Percentiles rank a stretch among this genome's conserved stretches.
Conservation (phyloP, 2,113 vertebrate genomes). For the Grallaria varia region DNA sequence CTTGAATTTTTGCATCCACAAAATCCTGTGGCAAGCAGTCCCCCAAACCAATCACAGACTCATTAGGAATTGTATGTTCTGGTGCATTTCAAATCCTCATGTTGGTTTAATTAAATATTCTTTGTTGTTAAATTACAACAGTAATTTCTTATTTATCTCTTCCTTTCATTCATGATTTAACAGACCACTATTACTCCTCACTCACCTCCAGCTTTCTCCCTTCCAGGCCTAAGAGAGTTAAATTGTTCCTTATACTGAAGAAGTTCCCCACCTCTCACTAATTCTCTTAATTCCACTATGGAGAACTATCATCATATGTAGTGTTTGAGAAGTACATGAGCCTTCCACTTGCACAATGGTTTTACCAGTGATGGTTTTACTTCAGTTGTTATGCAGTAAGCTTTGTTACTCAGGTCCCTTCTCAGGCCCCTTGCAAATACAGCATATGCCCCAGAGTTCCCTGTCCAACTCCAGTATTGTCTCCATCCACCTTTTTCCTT, state of each 20-base stretch:
- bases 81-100: background rate
- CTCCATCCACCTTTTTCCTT: background rate
- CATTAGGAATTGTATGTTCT: background rate
- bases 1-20: background rate
- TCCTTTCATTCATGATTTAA: background rate
- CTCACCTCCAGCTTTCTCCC: background rate
- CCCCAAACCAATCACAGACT: accelerated
- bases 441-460: background rate
- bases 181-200: background rate
- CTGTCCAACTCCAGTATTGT: background rate
- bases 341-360: background rate
- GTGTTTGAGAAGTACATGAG: background rate
- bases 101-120: background rate
- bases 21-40: background rate
- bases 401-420: background rate
- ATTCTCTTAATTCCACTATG: background rate
- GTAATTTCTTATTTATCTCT: background rate
- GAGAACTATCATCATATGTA: background rate
- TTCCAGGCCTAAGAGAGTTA: background rate
- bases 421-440: background rate
- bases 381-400: background rate
- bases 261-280: background rate
- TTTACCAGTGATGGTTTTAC: background rate
- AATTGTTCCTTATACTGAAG: background rate
- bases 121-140: background rate